Evolutionary conservation across 30 jellyfish, hydroid and myxozoan species (phyloP).

Genomic region (Sanderia malayensis): DNA sequence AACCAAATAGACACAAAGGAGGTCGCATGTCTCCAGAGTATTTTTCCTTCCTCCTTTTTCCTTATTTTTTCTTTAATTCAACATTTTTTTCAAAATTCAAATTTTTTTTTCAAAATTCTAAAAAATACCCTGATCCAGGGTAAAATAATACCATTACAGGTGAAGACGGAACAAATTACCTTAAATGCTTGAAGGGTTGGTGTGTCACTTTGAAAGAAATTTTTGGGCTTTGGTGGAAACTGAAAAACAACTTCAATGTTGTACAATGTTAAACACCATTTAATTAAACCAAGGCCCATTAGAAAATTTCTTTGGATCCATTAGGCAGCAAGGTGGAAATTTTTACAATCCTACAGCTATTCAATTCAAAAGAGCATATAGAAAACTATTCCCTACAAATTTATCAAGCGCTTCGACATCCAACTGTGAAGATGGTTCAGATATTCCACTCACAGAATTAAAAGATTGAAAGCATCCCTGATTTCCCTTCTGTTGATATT

Average conservation of each 20-base stretch:
- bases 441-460: not conserved
- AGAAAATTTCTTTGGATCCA: slow-evolving; percentile 22
- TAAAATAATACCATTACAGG: slow-evolving; percentile 7
- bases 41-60: too few species aligned
- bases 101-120: too few species aligned
- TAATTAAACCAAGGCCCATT: slow-evolving; percentile 43
- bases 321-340: slow-evolving; percentile 36
- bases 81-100: too few species aligned
- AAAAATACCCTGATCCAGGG: too few species aligned
- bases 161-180: slow-evolving; percentile 4
- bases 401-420: not conserved
- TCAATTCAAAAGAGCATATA: slow-evolving; percentile 33
- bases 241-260: not conserved
- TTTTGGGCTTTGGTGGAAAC: slow-evolving; percentile 16
- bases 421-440: slow-evolving; percentile 19
- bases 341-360: slow-evolving; percentile 36
- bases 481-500: slow-evolving; percentile 23
- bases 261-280: not conserved
- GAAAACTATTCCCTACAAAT: slow-evolving; percentile 32
- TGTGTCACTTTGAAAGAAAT: slow-evolving; percentile 22
- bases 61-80: too few species aligned
- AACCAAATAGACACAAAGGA: too few species aligned
- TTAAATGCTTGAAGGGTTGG: slow-evolving; percentile 47
- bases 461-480: slow-evolving; percentile 5
- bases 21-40: too few species aligned